Base-by-base conservation (phyloP, 2,888 invertebrate genomes). In the Cremastinae sp. region DNA sequence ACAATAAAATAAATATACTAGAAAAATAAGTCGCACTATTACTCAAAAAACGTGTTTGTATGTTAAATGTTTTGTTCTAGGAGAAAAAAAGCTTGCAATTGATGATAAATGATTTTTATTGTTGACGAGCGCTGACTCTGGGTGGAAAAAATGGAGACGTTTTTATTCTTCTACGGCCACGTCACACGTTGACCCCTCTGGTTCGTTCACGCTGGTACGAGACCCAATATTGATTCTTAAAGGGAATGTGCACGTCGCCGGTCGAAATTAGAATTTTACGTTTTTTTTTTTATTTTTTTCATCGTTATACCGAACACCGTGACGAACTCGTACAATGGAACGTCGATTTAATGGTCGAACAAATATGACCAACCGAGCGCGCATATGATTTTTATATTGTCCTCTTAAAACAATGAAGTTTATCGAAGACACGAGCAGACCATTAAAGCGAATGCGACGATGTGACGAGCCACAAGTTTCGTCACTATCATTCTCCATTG, bases 151-250 rank as follows among this genome's bases (percentile, higher is more conserved):
- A 34, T 36, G 22, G 1, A 28, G 10, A 54, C 12, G 20, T 70
- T 49, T 62, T 20, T 74, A 74, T 68, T 54, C 41, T 71, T 70
- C 64, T 47, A 14, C 12, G 45, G 62, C 65, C 76, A 76, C 78
- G 78, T 78, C 76, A 75, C 59, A 74, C 77, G 76, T 74, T 77
- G 74, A 74, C 74, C 56, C 49, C 62, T 56, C 53, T 41, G 20
- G 20, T 62, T 51, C 64, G 68, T 75, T 66, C 54, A 71, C 71
- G 45, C 56, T 34, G 53, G 56, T 62, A 65, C 78, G 78, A 70
- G 64, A 71, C 54, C 41, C 69, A 66, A 71, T 85, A 85, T 85
- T 81, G 85, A 85, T 84, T 80, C 75, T 85, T 85, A 85, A 85
- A 85, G 85, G 73, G 84, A 80, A 82, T 74, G 47, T 65, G 59